Base-by-base conservation (phyloP, 2,888 invertebrate genomes). In the Mesopsocus fuscifrons region DNA sequence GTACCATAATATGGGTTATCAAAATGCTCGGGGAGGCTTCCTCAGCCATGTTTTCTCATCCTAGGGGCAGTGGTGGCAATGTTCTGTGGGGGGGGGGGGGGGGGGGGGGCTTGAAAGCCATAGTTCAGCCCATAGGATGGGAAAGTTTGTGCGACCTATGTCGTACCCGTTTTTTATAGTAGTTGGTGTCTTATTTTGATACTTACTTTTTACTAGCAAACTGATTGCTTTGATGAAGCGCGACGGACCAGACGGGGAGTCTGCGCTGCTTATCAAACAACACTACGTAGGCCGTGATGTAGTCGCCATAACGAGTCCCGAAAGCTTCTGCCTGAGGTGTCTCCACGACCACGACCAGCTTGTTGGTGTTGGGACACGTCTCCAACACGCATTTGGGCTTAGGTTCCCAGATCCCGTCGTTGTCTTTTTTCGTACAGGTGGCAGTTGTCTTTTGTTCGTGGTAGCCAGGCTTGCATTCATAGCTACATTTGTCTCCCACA, bases 191-290 rank as follows among this genome's bases (percentile, higher is more conserved):
- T 11, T 9, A 26, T 9, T 26, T 26, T 6, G 6, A 26, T 26
- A 26, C 26, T 26, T 26, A 26, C 26, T 26, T 26, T 6, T 11
- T 26, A 11, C 26, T 26, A 9, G 8, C 11, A 11, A 26, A 26
- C 11, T 26, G 26, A 6, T 34, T 31, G 18, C 40, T 42, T 40
- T 47, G 46, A 17, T 46, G 46, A 15, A 44, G 42, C 9, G 46
- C 42, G 18, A 46, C 42, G 8, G 47, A 46, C 47, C 47, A 47
- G 3, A 47, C 26, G 2, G 47, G 44, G n/a, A 44, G 21, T 34
- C 41, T 46, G 9, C 44, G 23, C 2, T 30, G n/a, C 30, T 42
- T 47, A n/a, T 47, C 43, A 22, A 38, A 46, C 34, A 42, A 33
- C 8, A 44, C 47, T 2, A 46, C 42, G 22, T 42, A 47, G 2